Evolutionary conservation across 2,113 vertebrate genomes (phyloP).

Genomic region (Trematomus loennbergii): DNA sequence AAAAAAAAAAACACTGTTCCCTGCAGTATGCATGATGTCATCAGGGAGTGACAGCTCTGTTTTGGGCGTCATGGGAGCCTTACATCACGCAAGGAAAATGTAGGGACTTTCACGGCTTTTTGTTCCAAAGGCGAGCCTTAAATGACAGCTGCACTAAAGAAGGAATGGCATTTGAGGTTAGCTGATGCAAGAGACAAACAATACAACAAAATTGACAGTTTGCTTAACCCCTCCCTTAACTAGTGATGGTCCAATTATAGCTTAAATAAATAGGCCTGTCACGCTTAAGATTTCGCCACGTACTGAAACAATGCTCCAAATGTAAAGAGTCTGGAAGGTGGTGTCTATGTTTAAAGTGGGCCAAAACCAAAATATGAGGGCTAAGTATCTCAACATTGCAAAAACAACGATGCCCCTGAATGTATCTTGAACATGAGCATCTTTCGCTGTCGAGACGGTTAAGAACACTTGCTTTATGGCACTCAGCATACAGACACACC

Average conservation of each 20-base stretch:
- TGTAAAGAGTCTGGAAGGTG: background rate
- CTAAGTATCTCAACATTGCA: no score
- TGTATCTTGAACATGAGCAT: no score
- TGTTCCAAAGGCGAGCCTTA: constrained; percentile 17
- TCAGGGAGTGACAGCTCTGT: constrained; percentile 39
- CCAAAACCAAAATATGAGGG: no score
- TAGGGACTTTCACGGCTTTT: constrained; percentile 3
- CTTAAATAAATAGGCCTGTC: background rate
- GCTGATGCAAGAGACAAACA: background rate
- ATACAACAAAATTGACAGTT: background rate
- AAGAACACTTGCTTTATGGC: no score
- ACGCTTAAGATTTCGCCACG: background rate
- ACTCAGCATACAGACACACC: no score
- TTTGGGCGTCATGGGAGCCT: constrained; percentile 30
- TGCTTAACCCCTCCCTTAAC: background rate
- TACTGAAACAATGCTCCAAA: no score
- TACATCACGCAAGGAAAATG: constrained; percentile 40
- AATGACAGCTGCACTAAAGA: constrained; percentile 22
- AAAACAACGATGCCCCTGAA: no score
- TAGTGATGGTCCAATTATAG: background rate
- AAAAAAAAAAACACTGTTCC: constrained; percentile 4
- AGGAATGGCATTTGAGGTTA: background rate
- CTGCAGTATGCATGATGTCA: constrained; percentile 26
- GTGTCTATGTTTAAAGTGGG: no score
- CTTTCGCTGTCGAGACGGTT: no score